Evolutionary conservation across 2,113 vertebrate genomes (phyloP).

Genomic region (Argyrosomus japonicus): DNA sequence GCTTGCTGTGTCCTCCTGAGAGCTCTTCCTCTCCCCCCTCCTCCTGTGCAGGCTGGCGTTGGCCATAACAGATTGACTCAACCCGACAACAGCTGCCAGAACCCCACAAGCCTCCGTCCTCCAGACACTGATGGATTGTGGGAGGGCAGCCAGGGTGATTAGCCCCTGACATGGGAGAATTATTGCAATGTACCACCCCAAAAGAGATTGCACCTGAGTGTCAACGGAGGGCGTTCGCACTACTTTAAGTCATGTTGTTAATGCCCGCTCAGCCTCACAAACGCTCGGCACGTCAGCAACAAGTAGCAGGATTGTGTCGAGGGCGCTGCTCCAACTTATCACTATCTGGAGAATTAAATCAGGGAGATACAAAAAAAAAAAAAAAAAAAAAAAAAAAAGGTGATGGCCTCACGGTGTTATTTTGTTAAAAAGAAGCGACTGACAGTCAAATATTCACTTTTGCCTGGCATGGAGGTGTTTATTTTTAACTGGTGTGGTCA

Average conservation of each 20-base stretch:
- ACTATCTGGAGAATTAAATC: not conserved
- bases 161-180: slow-evolving; percentile 69
- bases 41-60: slow-evolving; percentile 27
- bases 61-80: slow-evolving; percentile 71
- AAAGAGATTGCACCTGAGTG: slow-evolving; percentile 58
- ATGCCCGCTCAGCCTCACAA: slow-evolving; percentile 10
- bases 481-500: slow-evolving; percentile 42
- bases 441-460: slow-evolving; percentile 34
- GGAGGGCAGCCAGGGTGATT: slow-evolving; percentile 76
- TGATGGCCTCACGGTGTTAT: not conserved
- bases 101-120: slow-evolving; percentile 59
- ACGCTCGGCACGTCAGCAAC: slow-evolving; percentile 18
- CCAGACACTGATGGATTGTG: slow-evolving; percentile 78
- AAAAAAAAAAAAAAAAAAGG: not conserved
- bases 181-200: slow-evolving; percentile 57
- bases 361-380: not conserved
- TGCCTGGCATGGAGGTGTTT: slow-evolving; percentile 21
- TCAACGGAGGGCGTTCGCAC: slow-evolving; percentile 26
- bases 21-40: slow-evolving; percentile 43
- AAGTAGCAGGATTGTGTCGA: slow-evolving; percentile 8
- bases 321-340: not conserved
- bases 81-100: slow-evolving; percentile 78
- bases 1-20: slow-evolving; percentile 53
- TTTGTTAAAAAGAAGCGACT: not conserved
- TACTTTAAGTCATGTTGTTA: slow-evolving; percentile 41